Base-by-base conservation (phyloP, 2,113 vertebrate species). In the Suncus etruscus region DNA sequence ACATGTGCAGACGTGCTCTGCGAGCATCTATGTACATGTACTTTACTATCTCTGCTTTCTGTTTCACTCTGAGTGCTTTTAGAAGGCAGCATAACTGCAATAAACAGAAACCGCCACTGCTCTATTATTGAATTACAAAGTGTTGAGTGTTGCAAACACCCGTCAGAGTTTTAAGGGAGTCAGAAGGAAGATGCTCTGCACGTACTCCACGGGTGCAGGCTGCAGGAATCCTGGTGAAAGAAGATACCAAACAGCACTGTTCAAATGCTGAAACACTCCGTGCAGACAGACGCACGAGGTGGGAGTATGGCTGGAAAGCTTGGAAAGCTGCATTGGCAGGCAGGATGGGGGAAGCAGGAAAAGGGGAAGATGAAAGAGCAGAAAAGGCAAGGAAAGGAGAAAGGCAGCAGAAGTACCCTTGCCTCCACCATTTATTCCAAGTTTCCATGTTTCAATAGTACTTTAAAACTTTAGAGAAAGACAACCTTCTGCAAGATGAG, bases 81-180 rank as follows among this genome's bases (percentile, higher is more conserved):
- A 90, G 94, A 86, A 91, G 82, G 96, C 82, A 89, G 50, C 58
- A 31, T 77, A 87, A 95, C 84, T 66, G 86, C 94, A 96, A 58
- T 91, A 93, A 95, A 94, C 91, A 95, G 82, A 93, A 95, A 73
- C 76, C 92, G 89, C 29, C 86, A 76, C 48, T 63, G n/a, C 58
- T 22, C 83, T 68, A 72, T 94, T 61, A 14, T 45, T 94, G 93
- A 94, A 66, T 75, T 84, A 92, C 77, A 95, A 95, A 96, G 86
- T 86, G 81, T 27, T 45, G 45, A 63, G 48, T 68, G 92, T 93
- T 73, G 61, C 91, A 94, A 90, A 92, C 22, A 61, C 54, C 93
- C 89, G 89, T 95, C 79, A 50, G 91, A 96, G 79, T 91, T 94
- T 96, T 96, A 75, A 90, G 89, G 92, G 81, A 4, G 87, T 95